phyloP scores from a whole-genome alignment of 2,797 vertebrate genomes.

The Eulemur rubriventer region DNA sequence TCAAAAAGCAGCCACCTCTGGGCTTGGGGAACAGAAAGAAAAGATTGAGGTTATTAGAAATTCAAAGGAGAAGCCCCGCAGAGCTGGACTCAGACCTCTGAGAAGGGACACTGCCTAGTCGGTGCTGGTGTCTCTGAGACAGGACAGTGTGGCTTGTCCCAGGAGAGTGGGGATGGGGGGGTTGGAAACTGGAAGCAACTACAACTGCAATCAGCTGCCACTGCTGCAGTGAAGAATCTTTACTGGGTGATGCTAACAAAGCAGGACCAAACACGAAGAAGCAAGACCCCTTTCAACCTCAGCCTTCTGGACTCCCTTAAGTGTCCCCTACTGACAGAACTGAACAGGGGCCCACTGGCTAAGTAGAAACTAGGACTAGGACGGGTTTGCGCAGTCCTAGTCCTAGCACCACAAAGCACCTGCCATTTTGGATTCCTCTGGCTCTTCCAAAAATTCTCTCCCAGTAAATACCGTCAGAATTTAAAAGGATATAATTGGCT shows the following conservation, averaged over 20 bases:
- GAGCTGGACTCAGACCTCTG: background rate
- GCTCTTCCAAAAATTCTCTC: background rate
- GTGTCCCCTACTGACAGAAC: fast-evolving
- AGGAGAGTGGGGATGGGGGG: background rate
- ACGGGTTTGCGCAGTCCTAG: no score
- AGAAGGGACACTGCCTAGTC: background rate
- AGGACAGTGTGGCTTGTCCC: background rate
- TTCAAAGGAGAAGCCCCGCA: background rate
- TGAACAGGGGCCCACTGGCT: background rate
- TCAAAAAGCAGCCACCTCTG: background rate
- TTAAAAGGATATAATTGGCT: background rate
- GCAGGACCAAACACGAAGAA: background rate
- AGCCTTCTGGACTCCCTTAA: background rate
- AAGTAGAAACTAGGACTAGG: background rate
- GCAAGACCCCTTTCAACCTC: background rate
- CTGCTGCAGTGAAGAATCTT: background rate
- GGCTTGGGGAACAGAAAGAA: background rate
- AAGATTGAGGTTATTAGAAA: background rate
- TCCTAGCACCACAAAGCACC: background rate
- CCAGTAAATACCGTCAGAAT: background rate
- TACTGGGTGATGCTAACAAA: no score
- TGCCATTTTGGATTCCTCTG: background rate
- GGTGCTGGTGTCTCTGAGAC: background rate
- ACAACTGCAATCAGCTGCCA: background rate
- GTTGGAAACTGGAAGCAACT: background rate